Evolutionary conservation across 2,797 vertebrate genomes (phyloP).

Genomic region (Mormyrus hasselquistii): DNA sequence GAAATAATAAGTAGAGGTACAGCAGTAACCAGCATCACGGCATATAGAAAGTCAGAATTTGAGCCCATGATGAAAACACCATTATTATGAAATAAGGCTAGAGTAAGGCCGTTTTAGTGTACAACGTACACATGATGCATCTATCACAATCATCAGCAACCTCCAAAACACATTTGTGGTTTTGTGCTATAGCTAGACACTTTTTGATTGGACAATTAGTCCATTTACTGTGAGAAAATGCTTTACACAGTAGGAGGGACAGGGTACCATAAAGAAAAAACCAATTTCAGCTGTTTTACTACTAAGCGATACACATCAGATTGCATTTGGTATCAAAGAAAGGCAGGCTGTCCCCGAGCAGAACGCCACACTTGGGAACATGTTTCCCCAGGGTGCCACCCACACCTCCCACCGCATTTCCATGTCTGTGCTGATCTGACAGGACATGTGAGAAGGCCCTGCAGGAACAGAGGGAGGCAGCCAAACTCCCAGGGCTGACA

Average conservation of each 20-base stretch:
- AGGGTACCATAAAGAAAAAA: not conserved
- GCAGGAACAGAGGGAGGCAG: not conserved
- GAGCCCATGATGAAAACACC: not conserved
- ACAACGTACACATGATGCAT: not conserved
- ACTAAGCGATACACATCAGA: not conserved
- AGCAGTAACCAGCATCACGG: not conserved
- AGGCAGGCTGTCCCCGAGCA: not conserved
- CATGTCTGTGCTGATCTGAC: not conserved
- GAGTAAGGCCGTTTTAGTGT: not conserved
- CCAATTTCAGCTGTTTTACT: not conserved
- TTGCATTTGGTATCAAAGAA: not conserved
- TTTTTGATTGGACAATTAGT: not conserved
- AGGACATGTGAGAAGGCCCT: not conserved
- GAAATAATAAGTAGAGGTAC: not conserved
- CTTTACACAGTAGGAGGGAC: not conserved
- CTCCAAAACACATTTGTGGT: not conserved
- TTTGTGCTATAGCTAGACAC: not conserved
- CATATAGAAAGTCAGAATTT: not conserved
- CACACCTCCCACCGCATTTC: not conserved
- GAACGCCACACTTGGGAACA: not conserved
- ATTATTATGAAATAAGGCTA: not conserved
- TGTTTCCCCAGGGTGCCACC: not conserved
- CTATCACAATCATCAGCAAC: not conserved
- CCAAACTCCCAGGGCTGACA: not conserved
- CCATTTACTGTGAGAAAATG: not conserved